A percentile compares a stretch with the other conserved stretches of the same genome.
phyloP scores from a whole-genome alignment of 2,888 invertebrate species.

The Agriopis aurantiaria region DNA sequence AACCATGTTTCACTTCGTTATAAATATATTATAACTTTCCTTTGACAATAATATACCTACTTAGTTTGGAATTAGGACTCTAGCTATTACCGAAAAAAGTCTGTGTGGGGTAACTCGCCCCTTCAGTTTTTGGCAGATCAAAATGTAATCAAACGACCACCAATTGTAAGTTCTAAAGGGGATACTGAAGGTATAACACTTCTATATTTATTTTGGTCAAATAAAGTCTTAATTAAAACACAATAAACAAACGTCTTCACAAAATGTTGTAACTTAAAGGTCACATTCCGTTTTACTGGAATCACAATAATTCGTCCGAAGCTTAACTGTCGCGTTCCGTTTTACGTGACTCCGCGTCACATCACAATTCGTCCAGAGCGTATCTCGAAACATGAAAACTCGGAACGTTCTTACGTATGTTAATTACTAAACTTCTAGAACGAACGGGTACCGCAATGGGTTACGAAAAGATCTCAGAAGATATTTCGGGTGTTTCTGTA shows the following conservation, averaged over 20 bases:
- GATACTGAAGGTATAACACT: too few species aligned
- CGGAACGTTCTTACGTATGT: constrained; percentile 29
- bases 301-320: constrained; percentile 1
- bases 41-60: too few species aligned
- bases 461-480: constrained; percentile 29
- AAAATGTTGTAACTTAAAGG: not conserved
- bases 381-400: constrained; percentile 29
- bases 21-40: too few species aligned
- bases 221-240: not conserved
- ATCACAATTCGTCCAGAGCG: constrained; percentile 7
- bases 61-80: too few species aligned
- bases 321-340: constrained; percentile 1
- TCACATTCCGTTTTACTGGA: constrained; percentile 10
- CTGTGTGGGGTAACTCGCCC: too few species aligned
- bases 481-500: constrained; percentile 22
- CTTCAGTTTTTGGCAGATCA: too few species aligned
- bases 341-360: constrained; percentile 4
- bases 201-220: too few species aligned
- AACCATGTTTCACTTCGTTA: too few species aligned
- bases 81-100: too few species aligned
- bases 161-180: too few species aligned
- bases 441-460: constrained; percentile 26
- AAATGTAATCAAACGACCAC: too few species aligned
- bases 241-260: not conserved
- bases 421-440: constrained; percentile 35